Conservation (phyloP, 2,888 invertebrate genomes). For the Salpingus planirostris region DNA sequence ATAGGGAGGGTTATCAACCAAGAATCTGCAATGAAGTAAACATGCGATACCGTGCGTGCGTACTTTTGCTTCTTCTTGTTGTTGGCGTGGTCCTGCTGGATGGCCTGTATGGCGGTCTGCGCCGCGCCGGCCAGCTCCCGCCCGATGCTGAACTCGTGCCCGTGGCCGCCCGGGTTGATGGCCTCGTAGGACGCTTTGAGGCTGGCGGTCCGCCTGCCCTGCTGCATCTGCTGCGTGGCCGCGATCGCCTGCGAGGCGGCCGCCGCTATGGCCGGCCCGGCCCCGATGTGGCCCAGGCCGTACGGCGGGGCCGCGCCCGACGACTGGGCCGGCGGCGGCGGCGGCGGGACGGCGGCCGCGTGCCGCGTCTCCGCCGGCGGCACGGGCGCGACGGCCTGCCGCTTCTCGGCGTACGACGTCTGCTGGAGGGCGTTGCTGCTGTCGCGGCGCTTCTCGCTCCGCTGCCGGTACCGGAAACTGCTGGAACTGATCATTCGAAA, state of each 20-base stretch:
- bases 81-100: conserved; percentile 49
- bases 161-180: conserved; percentile 52
- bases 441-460: conserved; percentile 68
- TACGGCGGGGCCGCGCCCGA: conserved; percentile 51
- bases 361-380: conserved; percentile 30
- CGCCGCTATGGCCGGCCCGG: conserved; percentile 82
- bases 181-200: conserved; percentile 94
- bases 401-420: conserved; percentile 43
- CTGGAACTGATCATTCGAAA: neutral
- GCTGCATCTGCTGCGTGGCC: conserved; percentile 93
- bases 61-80: conserved; percentile 58
- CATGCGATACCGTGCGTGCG: too few species aligned
- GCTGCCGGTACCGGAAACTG: conserved; percentile 37
- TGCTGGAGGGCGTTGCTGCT: conserved; percentile 48
- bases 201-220: conserved; percentile 87
- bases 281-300: conserved; percentile 73
- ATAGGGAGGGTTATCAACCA: too few species aligned
- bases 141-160: conserved; percentile 60
- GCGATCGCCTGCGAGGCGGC: conserved; percentile 95
- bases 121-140: conserved; percentile 64
- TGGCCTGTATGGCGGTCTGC: conserved; percentile 63
- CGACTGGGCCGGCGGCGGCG: conserved; percentile 27
- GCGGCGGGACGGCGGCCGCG: conserved; percentile 15
- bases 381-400: conserved; percentile 35
- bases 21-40: too few species aligned